Evolutionary conservation across 2,113 vertebrate species (phyloP).

Genomic region (Australoheros scitulus): DNA sequence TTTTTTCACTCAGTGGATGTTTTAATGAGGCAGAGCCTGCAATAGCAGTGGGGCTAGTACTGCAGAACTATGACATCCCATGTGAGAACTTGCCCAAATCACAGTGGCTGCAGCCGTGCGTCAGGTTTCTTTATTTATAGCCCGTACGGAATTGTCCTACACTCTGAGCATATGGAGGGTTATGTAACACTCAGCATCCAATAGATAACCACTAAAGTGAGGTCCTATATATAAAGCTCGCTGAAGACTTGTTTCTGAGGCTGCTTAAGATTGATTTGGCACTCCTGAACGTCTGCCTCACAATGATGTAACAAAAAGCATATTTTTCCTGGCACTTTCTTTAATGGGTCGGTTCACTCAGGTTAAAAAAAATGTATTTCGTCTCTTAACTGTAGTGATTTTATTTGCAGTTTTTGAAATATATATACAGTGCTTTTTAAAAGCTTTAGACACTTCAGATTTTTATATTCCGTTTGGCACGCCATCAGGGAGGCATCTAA

Average conservation of each 20-base stretch:
- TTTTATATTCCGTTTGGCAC: not conserved
- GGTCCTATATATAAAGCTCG: slow-evolving; percentile 57
- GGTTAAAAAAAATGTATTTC: not conserved
- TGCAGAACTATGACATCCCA: slow-evolving; percentile 78
- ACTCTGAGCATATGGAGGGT: slow-evolving; percentile 74
- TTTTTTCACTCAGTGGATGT: slow-evolving; percentile 59
- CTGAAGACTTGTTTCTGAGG: slow-evolving; percentile 60
- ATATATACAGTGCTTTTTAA: not conserved
- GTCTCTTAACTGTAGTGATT: not conserved
- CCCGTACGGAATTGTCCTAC: slow-evolving; percentile 73
- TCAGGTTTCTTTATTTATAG: slow-evolving; percentile 79
- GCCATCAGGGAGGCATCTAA: not conserved
- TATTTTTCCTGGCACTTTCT: not conserved
- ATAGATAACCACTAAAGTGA: slow-evolving; percentile 60
- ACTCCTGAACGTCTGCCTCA: slow-evolving; percentile 19
- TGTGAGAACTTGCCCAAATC: slow-evolving; percentile 77
- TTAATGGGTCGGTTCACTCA: not conserved
- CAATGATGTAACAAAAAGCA: slow-evolving; percentile 19
- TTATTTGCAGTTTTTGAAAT: not conserved
- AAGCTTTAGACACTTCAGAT: not conserved
- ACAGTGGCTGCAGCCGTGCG: slow-evolving; percentile 74
- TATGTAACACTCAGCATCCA: slow-evolving; percentile 68
- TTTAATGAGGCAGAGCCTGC: slow-evolving; percentile 78
- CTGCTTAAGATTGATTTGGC: slow-evolving; percentile 52
- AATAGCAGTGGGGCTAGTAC: slow-evolving; percentile 75